Evolutionary conservation across 2,797 vertebrate species (phyloP).

Genomic region (Tokudaia tokunoshimensis): DNA sequence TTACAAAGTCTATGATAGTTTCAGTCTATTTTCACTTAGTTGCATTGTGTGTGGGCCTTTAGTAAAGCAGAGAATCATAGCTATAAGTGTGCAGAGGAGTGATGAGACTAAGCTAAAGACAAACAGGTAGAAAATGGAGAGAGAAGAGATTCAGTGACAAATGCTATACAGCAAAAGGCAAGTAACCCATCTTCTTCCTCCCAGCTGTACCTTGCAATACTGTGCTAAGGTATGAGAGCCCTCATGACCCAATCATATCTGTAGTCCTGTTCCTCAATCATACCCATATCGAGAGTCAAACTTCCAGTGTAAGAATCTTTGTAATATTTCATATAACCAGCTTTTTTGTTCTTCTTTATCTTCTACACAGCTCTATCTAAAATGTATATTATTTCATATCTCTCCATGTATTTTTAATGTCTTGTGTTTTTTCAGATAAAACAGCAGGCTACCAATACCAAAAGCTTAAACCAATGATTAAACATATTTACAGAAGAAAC

Average conservation of each 20-base stretch:
- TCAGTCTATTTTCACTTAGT: background rate
- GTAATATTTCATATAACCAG: background rate
- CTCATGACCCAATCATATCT: background rate
- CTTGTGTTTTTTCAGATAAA: background rate
- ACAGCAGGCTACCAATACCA: background rate
- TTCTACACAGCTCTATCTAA: background rate
- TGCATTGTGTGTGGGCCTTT: too few species aligned
- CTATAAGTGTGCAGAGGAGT: too few species aligned
- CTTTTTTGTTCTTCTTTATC: background rate
- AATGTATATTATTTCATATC: background rate
- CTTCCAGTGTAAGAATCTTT: background rate
- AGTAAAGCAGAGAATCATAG: background rate
- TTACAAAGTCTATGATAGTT: background rate
- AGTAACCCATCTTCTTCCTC: background rate
- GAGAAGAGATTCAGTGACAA: background rate
- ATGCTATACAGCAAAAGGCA: background rate
- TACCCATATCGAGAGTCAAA: background rate
- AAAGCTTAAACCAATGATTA: background rate
- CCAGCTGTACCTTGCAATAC: background rate
- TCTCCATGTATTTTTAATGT: background rate
- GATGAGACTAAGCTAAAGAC: too few species aligned
- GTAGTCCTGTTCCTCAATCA: too few species aligned
- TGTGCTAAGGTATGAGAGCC: too few species aligned
- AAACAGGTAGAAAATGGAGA: background rate
- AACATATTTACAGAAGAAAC: background rate